A percentile compares a stretch with the other conserved stretches of the same genome.
Evolutionary conservation across 2,888 invertebrate species (phyloP).

Genomic region (Trichogramma dendrolimi): DNA sequence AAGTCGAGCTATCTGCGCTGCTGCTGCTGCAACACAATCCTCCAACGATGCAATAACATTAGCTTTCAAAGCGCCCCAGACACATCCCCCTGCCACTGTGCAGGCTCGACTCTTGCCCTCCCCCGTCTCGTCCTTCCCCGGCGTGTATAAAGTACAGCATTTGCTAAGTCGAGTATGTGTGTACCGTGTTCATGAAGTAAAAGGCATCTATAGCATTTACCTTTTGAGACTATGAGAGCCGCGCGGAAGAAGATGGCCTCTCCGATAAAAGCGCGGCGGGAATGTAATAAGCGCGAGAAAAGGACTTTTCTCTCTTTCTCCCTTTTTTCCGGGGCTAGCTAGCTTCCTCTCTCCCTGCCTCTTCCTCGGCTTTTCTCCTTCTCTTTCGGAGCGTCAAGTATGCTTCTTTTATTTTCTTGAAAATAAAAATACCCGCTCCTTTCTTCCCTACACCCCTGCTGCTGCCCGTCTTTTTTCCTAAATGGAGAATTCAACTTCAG

Average conservation of each 20-base stretch:
- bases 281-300: slow-evolving; percentile 17
- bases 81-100: background rate
- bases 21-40: slow-evolving; percentile 19
- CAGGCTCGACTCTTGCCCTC: background rate
- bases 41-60: slow-evolving; percentile 48
- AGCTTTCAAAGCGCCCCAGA: slow-evolving; percentile 39
- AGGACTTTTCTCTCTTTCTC: background rate
- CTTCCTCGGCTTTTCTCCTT: too few relatives aligned
- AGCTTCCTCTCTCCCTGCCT: background rate
- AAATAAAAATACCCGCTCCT: too few relatives aligned
- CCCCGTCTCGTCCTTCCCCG: background rate
- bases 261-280: slow-evolving; percentile 16
- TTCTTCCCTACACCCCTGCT: too few relatives aligned
- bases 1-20: slow-evolving; percentile 11
- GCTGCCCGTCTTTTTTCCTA: too few relatives aligned
- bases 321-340: background rate
- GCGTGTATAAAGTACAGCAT: background rate
- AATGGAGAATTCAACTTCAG: too few relatives aligned
- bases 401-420: too few relatives aligned
- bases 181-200: too few relatives aligned
- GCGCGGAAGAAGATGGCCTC: slow-evolving; percentile 1
- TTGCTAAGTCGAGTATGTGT: too few relatives aligned
- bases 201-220: too few relatives aligned
- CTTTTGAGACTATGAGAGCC: too few relatives aligned
- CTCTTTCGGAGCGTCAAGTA: too few relatives aligned